These are phyloP conservation scores for Dipodomys ordii DNA, from an alignment of 2,113 vertebrate genomes.

Conservation along the genomic window DNA sequence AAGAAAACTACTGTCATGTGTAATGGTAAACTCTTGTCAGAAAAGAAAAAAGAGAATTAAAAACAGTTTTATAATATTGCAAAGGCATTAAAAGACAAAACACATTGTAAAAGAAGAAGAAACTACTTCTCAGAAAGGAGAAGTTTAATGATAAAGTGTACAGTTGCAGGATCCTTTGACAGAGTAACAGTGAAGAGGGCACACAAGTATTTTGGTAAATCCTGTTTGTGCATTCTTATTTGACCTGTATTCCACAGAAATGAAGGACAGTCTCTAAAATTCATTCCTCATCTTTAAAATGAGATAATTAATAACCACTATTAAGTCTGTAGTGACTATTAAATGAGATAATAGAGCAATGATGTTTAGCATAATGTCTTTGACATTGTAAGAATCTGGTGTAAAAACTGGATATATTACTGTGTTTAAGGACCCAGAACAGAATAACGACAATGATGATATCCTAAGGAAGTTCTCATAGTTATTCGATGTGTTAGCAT, in stretches of 20 bases:
- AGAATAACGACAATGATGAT: background rate
- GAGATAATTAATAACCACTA: background rate
- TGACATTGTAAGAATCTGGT: background rate
- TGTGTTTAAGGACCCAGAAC: background rate
- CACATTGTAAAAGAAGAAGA: background rate
- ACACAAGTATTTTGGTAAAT: background rate
- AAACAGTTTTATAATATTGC: too few species aligned
- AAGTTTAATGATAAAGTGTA: background rate
- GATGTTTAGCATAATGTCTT: background rate
- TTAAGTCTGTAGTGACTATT: background rate
- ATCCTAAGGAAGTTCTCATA: background rate
- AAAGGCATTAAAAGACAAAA: background rate
- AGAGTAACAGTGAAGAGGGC: background rate
- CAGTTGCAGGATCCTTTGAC: rapidly evolving
- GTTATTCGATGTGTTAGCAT: background rate
- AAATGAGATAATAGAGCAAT: background rate
- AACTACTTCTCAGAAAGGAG: background rate
- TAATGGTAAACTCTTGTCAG: too few species aligned
- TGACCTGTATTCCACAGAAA: background rate
- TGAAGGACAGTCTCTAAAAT: background rate
- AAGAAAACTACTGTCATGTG: background rate
- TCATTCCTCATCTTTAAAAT: background rate
- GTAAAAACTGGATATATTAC: background rate
- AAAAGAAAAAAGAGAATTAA: background rate
- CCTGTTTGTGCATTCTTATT: rapidly evolving